Conservation (phyloP, 2,888 invertebrate genomes). For the Drosophila aldrichi region DNA sequence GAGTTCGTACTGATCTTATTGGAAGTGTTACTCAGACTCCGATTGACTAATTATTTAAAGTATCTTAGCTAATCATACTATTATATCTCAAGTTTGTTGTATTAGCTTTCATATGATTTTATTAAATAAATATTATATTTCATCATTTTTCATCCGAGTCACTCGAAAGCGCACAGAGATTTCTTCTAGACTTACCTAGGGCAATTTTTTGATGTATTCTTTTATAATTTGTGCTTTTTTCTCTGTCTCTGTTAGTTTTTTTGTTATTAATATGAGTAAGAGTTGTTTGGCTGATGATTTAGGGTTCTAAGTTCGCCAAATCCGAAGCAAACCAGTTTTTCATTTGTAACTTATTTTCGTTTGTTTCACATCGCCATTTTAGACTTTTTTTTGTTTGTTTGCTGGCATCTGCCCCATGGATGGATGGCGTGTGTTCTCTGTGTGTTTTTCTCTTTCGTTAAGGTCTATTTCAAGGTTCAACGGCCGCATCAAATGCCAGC, state of each 20-base stretch:
- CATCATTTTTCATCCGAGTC: not conserved
- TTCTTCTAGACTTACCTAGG: constrained; percentile 41
- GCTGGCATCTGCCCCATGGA: constrained; percentile 26
- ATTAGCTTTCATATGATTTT: not conserved
- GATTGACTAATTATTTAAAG: not conserved
- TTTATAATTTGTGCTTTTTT: constrained; percentile 42
- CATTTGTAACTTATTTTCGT: constrained; percentile 78
- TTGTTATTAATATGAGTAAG: constrained; percentile 79
- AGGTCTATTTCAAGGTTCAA: constrained; percentile 77
- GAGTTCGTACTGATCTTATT: not conserved
- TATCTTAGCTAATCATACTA: too few relatives aligned
- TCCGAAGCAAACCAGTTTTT: constrained; percentile 77
- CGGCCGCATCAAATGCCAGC: constrained; percentile 66
- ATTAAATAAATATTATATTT: not conserved
- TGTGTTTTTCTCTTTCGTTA: constrained; percentile 64
- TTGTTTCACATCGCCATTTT: constrained; percentile 68
- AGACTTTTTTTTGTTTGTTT: constrained; percentile 28
- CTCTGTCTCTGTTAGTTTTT: not conserved
- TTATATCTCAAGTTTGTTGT: not conserved
- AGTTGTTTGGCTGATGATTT: constrained; percentile 62
- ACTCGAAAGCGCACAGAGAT: constrained; percentile 26
- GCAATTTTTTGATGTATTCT: constrained; percentile 50
- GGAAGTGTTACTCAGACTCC: not conserved
- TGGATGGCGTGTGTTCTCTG: constrained; percentile 50
- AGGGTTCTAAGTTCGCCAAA: constrained; percentile 74